phyloP scores from a whole-genome alignment of 1,140 invertebrate genomes.

The Philaenus spumarius region DNA sequence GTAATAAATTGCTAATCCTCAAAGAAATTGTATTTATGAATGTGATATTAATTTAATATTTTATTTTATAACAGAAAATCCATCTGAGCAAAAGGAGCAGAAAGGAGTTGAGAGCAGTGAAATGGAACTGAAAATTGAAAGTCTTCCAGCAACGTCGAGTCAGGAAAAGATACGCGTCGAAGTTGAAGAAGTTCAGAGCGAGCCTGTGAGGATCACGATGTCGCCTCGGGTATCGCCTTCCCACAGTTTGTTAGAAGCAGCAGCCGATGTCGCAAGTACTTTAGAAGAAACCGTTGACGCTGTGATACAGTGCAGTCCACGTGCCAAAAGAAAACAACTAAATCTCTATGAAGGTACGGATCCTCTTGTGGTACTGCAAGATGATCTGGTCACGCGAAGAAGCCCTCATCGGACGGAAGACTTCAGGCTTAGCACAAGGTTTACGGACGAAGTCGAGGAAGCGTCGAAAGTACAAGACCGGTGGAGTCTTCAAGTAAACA shows the following conservation, averaged over 20 bases:
- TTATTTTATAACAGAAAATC: no score
- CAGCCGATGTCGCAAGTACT: slow-evolving; percentile 55
- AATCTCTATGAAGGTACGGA: slow-evolving; percentile 42
- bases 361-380: slow-evolving; percentile 30
- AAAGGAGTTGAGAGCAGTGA: no score
- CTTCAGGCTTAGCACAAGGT: neutral
- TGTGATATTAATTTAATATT: no score
- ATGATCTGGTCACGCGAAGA: slow-evolving; percentile 15
- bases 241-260: slow-evolving; percentile 51
- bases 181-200: slow-evolving; percentile 19
- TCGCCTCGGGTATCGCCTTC: slow-evolving; percentile 32
- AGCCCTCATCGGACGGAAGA: slow-evolving; percentile 12
- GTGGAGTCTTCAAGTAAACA: slow-evolving; percentile 10
- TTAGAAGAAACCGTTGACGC: slow-evolving; percentile 59
- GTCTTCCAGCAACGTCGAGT: slow-evolving; percentile 8
- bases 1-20: no score
- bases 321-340: slow-evolving; percentile 44
- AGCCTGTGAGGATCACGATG: slow-evolving; percentile 5
- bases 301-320: slow-evolving; percentile 50
- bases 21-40: no score
- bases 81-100: no score
- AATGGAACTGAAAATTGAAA: neutral
- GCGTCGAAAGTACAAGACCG: slow-evolving; percentile 1
- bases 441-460: no score
- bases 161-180: slow-evolving; percentile 19